These are phyloP conservation scores for Cloeon dipterum DNA, from an alignment of 2,888 invertebrate species.

Conservation along the genomic window DNA sequence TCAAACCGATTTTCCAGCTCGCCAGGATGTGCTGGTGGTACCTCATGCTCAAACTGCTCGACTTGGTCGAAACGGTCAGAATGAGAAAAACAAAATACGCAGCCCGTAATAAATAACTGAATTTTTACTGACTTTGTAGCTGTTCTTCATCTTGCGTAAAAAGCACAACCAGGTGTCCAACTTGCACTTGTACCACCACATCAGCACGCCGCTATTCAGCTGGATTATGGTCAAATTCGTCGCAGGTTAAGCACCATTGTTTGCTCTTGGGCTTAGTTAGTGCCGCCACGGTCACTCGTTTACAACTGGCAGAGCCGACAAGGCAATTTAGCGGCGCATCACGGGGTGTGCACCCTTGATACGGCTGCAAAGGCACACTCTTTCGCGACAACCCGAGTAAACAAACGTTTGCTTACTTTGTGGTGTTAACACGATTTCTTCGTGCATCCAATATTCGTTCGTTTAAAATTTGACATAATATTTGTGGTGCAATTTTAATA, in stretches of 20 bases:
- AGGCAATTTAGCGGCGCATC: too few relatives aligned
- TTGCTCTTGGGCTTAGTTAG: too few relatives aligned
- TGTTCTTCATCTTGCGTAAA: slow-evolving; percentile 46
- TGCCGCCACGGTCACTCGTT: too few relatives aligned
- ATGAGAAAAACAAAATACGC: background rate
- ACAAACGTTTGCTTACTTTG: too few relatives aligned
- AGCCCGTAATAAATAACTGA: background rate
- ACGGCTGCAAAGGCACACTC: too few relatives aligned
- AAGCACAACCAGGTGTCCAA: slow-evolving; percentile 45
- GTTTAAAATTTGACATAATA: too few relatives aligned
- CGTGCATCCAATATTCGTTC: too few relatives aligned
- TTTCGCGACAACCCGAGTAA: too few relatives aligned
- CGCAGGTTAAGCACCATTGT: slow-evolving; percentile 44
- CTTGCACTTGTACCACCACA: slow-evolving; percentile 51
- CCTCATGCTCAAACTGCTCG: slow-evolving; percentile 35
- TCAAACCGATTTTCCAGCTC: slow-evolving; percentile 14
- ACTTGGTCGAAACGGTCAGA: slow-evolving; percentile 36
- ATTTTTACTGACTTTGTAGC: slow-evolving; percentile 8
- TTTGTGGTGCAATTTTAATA: too few relatives aligned
- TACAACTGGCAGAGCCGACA: too few relatives aligned
- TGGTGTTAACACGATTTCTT: too few relatives aligned
- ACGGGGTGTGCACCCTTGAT: too few relatives aligned
- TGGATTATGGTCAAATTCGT: slow-evolving; percentile 37
- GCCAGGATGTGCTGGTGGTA: slow-evolving; percentile 33
- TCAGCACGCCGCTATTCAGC: slow-evolving; percentile 29